Evolutionary conservation across 37 sponge, comb jelly and placozoan species (phyloP).

Genomic region (Sycon ciliatum): DNA sequence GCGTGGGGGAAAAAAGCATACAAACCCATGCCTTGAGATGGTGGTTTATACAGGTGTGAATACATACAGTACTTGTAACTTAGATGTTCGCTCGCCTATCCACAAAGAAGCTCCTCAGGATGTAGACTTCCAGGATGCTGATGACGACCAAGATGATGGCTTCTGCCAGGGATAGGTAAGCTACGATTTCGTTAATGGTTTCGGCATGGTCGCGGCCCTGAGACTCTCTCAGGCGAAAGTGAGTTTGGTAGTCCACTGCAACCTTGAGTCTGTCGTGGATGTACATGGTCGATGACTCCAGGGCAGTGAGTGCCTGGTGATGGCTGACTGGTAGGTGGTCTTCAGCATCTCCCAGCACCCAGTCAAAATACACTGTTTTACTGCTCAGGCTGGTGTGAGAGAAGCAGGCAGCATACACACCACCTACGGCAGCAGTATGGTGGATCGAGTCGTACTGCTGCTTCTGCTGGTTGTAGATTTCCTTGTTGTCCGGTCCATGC

Average conservation of each 20-base stretch:
- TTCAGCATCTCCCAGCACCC: constrained; percentile 27
- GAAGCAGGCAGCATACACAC: no score
- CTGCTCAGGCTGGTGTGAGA: no score
- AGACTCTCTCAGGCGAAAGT: constrained; percentile 56
- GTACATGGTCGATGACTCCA: constrained; percentile 69
- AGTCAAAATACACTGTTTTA: constrained; percentile 91
- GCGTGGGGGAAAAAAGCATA: no score
- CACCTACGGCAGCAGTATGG: no score
- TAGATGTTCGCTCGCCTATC: constrained; percentile 63
- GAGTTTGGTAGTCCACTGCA: constrained; percentile 46
- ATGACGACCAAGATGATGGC: constrained; percentile 67
- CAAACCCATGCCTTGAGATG: no score
- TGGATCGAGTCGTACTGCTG: no score
- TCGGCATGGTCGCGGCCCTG: constrained; percentile 71
- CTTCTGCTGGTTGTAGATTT: no score
- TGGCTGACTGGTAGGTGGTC: constrained; percentile 28
- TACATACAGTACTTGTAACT: no score
- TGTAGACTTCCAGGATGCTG: constrained; percentile 66
- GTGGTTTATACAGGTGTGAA: no score
- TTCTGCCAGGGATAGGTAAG: constrained; percentile 84
- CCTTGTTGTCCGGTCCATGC: no score
- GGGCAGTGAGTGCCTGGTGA: constrained; percentile 77
- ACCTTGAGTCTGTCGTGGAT: constrained; percentile 83
- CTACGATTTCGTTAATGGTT: constrained; percentile 64
- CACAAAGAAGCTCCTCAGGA: constrained; percentile 84